Percentiles rank a stretch among this genome's conserved stretches.
Conservation (phyloP, 2,113 vertebrate species). For the Chauna torquata region DNA sequence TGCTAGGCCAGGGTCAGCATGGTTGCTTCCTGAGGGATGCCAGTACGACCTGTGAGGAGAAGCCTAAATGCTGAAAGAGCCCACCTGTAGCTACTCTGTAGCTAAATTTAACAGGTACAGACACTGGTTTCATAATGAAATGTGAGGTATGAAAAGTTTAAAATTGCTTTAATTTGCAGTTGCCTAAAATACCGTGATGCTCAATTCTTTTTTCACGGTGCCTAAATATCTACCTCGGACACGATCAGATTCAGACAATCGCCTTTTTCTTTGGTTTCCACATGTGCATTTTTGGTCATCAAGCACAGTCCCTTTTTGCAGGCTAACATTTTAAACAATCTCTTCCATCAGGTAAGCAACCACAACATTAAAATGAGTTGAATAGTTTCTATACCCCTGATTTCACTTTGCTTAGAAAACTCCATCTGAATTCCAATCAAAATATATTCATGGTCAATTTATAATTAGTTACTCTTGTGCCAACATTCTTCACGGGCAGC, state of each 20-base stretch:
- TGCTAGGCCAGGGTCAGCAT: background rate
- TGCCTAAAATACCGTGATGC: background rate
- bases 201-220: background rate
- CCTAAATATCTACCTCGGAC: background rate
- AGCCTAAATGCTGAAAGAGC: background rate
- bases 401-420: background rate
- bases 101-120: background rate
- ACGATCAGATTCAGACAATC: background rate
- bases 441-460: background rate
- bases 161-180: background rate
- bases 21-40: background rate
- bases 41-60: background rate
- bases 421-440: background rate
- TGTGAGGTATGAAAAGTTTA: background rate
- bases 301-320: background rate
- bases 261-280: background rate
- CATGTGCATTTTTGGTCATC: background rate
- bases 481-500: background rate
- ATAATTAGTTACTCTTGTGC: background rate
- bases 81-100: background rate
- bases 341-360: background rate
- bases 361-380: background rate
- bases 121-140: background rate
- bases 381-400: background rate
- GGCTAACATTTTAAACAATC: background rate